Base-by-base conservation (phyloP, 2,888 invertebrate genomes). In the Andrena haemorrhoa region DNA sequence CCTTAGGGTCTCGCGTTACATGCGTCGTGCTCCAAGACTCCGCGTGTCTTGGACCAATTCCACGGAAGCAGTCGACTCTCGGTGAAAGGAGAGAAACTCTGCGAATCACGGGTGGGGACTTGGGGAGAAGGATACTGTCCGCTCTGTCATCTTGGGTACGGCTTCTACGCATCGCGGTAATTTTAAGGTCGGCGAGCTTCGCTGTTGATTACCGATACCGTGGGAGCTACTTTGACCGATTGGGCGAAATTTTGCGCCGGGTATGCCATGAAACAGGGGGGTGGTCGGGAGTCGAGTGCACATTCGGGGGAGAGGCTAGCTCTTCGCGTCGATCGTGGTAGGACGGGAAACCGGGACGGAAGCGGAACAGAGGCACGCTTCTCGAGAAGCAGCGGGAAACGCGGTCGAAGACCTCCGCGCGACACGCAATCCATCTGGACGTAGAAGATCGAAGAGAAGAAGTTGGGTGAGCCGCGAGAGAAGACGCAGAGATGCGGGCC, bases 51-150 rank as follows among this genome's bases (percentile, higher is more conserved):
- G 61, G 53, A 56, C 49, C 71, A 80, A 79, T 70, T 65, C 68
- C 78, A 33, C 41, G 75, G 72, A 72, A 65, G 76, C 53, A 71
- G 68, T 61, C 60, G 80, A 29, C 75, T 73, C 85, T 72, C 79
- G 89, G 88, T 88, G 88, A 88, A 88, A 88, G 88, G 88, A 88
- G 85, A 85, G 88, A 88, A 88, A 87, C 87, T 82, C 53, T 23
- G 73, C 58, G 70, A 75, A 75, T 51, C 63, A 75, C 78, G 85
- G 89, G 41, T 41, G 41, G 41, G 41, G 41, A 41, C 16, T 41
- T 82, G 82, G 86, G 81, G 77, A 83, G 89, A 76, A 78, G 84
- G 85, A 79, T 85, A 83, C 79, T 65, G 85, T 33, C 75, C 73
- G 73, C 16, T 74, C 26, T 73, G 63, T 73, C 75, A 75, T n/a